Base-by-base conservation (phyloP, 2,797 vertebrate genomes). In the Heterohyrax brucei region DNA sequence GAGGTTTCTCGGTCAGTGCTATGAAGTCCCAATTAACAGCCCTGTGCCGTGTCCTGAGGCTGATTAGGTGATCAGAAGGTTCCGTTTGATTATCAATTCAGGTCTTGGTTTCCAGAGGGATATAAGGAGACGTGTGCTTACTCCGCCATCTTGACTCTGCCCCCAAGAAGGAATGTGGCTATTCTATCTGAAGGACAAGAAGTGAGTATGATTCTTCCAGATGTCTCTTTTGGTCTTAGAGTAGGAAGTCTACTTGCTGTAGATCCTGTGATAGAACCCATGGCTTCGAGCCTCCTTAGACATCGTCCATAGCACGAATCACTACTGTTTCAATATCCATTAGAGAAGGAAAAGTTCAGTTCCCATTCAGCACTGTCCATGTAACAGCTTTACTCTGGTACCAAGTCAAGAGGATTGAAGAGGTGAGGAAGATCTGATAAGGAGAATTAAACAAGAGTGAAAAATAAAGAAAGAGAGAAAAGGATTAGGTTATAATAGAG, bases 401-500 rank as follows among this genome's bases (percentile, higher is more conserved):
- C 64, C 75, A n/a, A 85, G 21, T 73, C 50, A 91, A 80, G 22
- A 82, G 48, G 13, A 66, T 73, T 91, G 62, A 82, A 73, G 44
- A 68, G 13, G 19, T 84, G 6, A 30, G 24, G 1, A 62, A 93
- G 46, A 86, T 12, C 61, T 87, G 46, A 70, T 22, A 21, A 19
- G 46, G 26, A 81, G 19, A 87, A 81, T 70, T 94, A 48, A 70
- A 81, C 2, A 50, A 33, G 33, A 59, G 61, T 75, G 59, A 91
- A 95, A 95, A 79, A 83, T 82, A 77, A 80, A 91, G 14, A 62
- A 28, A 92, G 22, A 89, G 16, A 85, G 12, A 62, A 48, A 70
- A 90, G 18, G 13, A 82, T 44, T 85, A 68, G 68, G 61, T 53
- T 4, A 22, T 64, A 30, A 88, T 39, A 76, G n/a, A 19, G 46